Percentiles rank a stretch among this genome's conserved stretches.
phyloP scores from a whole-genome alignment of 2,888 invertebrate genomes.

The Alviniconcha strummeri region DNA sequence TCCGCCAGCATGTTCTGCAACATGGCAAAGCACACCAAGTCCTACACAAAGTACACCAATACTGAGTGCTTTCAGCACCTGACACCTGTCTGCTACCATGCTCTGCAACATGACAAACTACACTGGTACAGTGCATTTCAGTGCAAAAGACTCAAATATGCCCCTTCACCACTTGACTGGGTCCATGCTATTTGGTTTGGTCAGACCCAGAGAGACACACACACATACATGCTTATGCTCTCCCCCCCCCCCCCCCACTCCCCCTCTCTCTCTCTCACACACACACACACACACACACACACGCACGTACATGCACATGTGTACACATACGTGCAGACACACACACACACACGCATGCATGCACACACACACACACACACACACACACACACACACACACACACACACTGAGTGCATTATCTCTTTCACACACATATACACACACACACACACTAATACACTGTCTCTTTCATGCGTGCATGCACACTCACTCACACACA shows the following conservation, averaged over 20 bases:
- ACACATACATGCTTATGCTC: neutral
- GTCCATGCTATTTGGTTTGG: too few relatives aligned
- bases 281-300: neutral
- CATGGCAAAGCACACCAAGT: neutral
- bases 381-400: constrained; percentile 12
- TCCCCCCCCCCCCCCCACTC: neutral
- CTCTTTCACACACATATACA: neutral
- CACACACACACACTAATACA: neutral
- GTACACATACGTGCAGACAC: neutral
- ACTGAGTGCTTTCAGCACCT: too few relatives aligned
- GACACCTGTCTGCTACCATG: too few relatives aligned
- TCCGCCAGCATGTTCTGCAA: constrained; percentile 64
- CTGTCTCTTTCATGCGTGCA: neutral
- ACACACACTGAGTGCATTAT: neutral
- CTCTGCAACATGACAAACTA: too few relatives aligned
- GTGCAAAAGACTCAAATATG: too few relatives aligned
- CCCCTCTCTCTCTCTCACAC: neutral
- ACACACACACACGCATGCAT: constrained; percentile 3
- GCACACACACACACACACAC: neutral
- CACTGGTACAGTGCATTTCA: too few relatives aligned
- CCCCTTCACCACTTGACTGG: too few relatives aligned
- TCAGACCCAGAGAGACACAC: neutral
- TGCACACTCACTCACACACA: neutral
- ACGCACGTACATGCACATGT: neutral
- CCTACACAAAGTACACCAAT: neutral